Evolutionary conservation across 2,797 vertebrate species (phyloP), one percentile per base, ranked within the genome.

Genomic region (Myioborus melanocephalus): DNA sequence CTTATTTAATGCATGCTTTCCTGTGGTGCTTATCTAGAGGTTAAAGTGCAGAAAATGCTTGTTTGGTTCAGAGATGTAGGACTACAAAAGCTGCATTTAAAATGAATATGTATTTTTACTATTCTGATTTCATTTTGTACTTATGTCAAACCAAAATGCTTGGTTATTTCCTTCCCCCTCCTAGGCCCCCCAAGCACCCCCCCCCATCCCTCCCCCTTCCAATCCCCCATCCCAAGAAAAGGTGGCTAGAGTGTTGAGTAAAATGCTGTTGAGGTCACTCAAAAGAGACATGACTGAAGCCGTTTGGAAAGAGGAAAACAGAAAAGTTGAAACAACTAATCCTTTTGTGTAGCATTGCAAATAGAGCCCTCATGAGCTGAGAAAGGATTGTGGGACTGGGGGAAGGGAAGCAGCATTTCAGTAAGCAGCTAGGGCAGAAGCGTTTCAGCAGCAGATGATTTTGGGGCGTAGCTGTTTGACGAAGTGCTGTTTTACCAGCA

Each of bases 261-360:
- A 93, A 95, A 71, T n/a, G 46, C 66, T 66, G 43, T 68, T 61
- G 61, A 64, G 39, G 24, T 88, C 79, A 88, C 46, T 91, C 79
- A 89, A 75, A 60, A 95, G 83, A 82, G 90, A 53, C 56, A 63
- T 1, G 34, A 57, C 47, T 87, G 55, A 75, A 27, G 50, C 87
- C 72, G 64, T 71, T 89, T 92, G 76, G 83, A 95, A 95, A 61
- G 43, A 75, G 26, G 68, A 82, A 84, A 94, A 91, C 27, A 73
- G 75, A 78, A 68, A 79, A 82, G 73, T 84, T 94, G 87, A 80
- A 96, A 95, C 90, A 91, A 96, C 68, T 86, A 80, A 90, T 79
- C 66, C 93, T 96, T 94, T 95, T 95, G 91, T 96, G 78, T 43
- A 49, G 66, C 80, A 39, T 37, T 83, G 87, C 79, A 76, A 90